A percentile compares a stretch with the other conserved stretches of the same genome.
phyloP scores from a whole-genome alignment of 2,888 invertebrate species.

The Deroplatys truncata region DNA sequence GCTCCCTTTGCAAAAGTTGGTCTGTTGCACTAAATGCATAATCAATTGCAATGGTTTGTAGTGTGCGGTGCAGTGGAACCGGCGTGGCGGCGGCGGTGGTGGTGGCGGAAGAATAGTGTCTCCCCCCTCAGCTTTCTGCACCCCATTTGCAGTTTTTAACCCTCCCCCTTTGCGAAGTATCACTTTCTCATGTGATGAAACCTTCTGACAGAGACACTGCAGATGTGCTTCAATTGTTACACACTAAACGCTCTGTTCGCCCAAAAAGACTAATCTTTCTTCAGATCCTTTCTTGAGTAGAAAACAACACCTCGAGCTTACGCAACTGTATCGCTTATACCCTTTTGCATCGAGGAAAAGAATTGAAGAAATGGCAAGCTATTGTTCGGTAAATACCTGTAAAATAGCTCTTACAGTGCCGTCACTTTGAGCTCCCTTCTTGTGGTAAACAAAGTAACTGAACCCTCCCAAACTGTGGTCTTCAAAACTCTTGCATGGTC shows the following conservation, averaged over 20 bases:
- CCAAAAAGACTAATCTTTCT: not conserved
- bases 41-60: constrained; percentile 8
- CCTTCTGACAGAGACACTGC: not conserved
- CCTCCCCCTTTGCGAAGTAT: not conserved
- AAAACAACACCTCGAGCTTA: not conserved
- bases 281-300: not conserved
- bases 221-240: not conserved
- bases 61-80: not conserved
- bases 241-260: not conserved
- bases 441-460: not conserved
- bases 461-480: too few species aligned
- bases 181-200: constrained; percentile 5
- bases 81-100: not conserved
- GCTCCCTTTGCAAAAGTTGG: not conserved
- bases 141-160: not conserved
- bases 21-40: constrained; percentile 7
- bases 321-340: not conserved
- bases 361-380: not conserved
- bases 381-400: not conserved
- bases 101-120: not conserved
- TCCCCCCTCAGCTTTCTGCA: not conserved
- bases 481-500: not conserved
- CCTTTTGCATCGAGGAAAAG: not conserved
- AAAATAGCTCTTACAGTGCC: not conserved
- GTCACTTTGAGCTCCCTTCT: not conserved